phyloP scores from a whole-genome alignment of 2,888 invertebrate genomes.

The Onchidella celtica region DNA sequence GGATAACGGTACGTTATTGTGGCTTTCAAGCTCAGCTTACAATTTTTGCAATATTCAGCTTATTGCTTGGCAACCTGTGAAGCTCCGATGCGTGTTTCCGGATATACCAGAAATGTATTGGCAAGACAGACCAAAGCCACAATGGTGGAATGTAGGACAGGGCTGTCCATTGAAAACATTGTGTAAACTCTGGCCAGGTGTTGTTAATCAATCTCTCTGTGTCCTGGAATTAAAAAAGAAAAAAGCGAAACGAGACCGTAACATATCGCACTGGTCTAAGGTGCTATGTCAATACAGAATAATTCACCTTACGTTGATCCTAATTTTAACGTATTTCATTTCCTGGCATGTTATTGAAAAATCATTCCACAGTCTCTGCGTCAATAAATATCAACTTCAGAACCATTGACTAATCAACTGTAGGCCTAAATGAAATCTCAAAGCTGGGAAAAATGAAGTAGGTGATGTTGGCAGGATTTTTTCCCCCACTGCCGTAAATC shows the following conservation, averaged over 20 bases:
- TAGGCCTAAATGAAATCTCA: too few species aligned
- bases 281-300: too few species aligned
- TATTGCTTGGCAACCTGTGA: conserved; percentile 39
- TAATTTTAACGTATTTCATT: too few species aligned
- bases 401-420: too few species aligned
- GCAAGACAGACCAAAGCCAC: conserved; percentile 89
- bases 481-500: too few species aligned
- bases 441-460: too few species aligned
- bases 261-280: not conserved
- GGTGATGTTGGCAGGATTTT: too few species aligned
- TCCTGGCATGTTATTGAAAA: too few species aligned
- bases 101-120: conserved; percentile 81
- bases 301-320: too few species aligned
- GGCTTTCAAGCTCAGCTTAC: conserved; percentile 41
- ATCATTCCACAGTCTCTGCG: too few species aligned
- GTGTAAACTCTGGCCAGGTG: conserved; percentile 86
- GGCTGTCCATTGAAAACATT: conserved; percentile 95
- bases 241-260: not conserved
- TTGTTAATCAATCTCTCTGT: conserved; percentile 40
- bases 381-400: too few species aligned
- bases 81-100: not conserved
- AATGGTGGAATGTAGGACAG: conserved; percentile 93
- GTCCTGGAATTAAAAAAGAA: conserved; percentile 13
- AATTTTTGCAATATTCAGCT: conserved; percentile 48
- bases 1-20: too few species aligned